These are phyloP conservation scores for Pyrrhia umbra DNA, from an alignment of 2,888 invertebrate genomes.

Conservation along the genomic window DNA sequence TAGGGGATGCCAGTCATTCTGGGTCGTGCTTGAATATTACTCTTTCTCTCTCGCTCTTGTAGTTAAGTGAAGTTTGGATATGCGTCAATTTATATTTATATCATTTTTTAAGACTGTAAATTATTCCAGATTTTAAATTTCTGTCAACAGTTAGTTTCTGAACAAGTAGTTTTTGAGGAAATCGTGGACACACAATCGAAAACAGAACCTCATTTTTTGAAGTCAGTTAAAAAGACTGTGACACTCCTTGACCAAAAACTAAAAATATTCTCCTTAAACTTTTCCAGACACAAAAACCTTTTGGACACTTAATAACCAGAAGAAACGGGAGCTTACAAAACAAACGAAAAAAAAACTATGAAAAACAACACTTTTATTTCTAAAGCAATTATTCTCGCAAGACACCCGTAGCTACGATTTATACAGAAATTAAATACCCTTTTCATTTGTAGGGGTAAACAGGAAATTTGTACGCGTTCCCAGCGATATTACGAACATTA, in stretches of 20 bases:
- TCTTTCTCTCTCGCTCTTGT: not conserved
- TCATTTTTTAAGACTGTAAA: too few species aligned
- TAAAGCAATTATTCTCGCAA: conserved; percentile 43
- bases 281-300: not conserved
- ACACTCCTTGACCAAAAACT: not conserved
- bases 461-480: conserved; percentile 59
- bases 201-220: too few species aligned
- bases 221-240: not conserved
- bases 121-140: too few species aligned
- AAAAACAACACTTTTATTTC: conserved; percentile 19
- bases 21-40: not conserved
- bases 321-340: not conserved
- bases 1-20: conserved; percentile 2
- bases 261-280: not conserved
- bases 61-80: not conserved
- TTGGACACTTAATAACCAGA: not conserved
- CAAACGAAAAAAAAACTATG: conserved; percentile 17
- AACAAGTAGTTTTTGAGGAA: too few species aligned
- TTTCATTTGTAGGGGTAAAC: conserved; percentile 50
- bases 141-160: too few species aligned
- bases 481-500: conserved; percentile 51
- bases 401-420: conserved; percentile 47
- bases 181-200: too few species aligned
- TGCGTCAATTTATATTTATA: too few species aligned
- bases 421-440: conserved; percentile 56